These are phyloP conservation scores for Chouioia cunea DNA, from an alignment of 2,888 invertebrate genomes.

Conservation along the genomic window DNA sequence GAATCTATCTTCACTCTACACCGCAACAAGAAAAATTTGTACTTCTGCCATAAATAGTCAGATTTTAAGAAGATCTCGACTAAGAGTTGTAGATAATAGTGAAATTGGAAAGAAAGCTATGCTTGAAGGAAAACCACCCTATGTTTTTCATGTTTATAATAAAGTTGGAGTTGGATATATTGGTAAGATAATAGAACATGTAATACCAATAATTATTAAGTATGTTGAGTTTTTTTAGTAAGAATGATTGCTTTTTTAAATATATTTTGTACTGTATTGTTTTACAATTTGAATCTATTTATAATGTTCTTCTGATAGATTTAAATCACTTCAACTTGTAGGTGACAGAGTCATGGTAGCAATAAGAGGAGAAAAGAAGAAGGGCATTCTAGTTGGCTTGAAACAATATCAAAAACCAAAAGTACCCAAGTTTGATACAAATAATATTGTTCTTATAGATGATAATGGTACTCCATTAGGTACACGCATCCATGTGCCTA, in stretches of 20 bases:
- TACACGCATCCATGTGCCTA: slow-evolving; percentile 93
- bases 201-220: slow-evolving; percentile 12
- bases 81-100: slow-evolving; percentile 97
- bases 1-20: slow-evolving; percentile 26
- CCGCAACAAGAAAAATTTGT: slow-evolving; percentile 68
- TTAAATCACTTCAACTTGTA: slow-evolving; percentile 56
- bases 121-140: slow-evolving; percentile 93
- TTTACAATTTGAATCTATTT: background rate
- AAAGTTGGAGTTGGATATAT: slow-evolving; percentile 76
- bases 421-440: slow-evolving; percentile 93
- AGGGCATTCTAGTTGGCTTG: slow-evolving; percentile 90
- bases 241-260: background rate
- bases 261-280: background rate
- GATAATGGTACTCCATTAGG: slow-evolving; percentile 95
- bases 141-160: slow-evolving; percentile 94
- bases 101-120: slow-evolving; percentile 94
- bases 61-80: slow-evolving; percentile 80
- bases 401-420: slow-evolving; percentile 85
- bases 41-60: slow-evolving; percentile 74
- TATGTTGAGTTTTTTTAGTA: background rate
- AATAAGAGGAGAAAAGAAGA: slow-evolving; percentile 95
- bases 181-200: slow-evolving; percentile 66
- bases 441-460: slow-evolving; percentile 95
- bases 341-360: slow-evolving; percentile 94
- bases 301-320: background rate